Evolutionary conservation across 2,113 vertebrate genomes (phyloP).

Genomic region (Macrotis lagotis): DNA sequence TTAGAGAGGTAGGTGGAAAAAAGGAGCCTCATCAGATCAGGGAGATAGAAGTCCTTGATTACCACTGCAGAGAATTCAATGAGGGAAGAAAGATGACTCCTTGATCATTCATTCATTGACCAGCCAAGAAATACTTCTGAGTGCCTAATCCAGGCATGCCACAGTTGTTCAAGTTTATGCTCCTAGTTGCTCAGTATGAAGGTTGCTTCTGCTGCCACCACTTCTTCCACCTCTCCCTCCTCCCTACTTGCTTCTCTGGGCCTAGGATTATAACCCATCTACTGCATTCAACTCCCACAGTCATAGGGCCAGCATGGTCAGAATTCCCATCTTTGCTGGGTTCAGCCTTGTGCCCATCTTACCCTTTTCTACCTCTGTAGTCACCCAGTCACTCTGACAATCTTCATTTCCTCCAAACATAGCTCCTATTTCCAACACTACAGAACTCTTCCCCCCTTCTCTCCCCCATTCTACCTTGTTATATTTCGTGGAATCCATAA

Average conservation of each 20-base stretch:
- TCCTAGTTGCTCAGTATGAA: too few relatives aligned
- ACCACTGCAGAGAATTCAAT: neutral
- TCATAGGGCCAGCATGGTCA: neutral
- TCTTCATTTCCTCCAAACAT: neutral
- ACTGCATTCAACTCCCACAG: neutral
- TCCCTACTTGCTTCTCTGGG: neutral
- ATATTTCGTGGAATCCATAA: neutral
- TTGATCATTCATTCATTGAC: neutral
- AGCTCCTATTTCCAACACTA: neutral
- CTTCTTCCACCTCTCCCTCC: neutral
- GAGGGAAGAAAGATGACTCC: neutral
- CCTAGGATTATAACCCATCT: neutral
- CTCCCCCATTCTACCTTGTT: neutral
- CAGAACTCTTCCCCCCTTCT: neutral
- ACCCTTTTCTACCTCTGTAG: neutral
- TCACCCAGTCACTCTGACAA: neutral
- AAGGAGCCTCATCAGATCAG: neutral
- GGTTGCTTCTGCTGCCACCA: neutral
- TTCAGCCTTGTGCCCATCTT: neutral
- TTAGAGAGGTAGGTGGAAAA: neutral
- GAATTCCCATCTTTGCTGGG: neutral
- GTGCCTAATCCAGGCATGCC: neutral
- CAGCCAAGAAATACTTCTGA: too few relatives aligned
- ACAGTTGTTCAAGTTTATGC: too few relatives aligned
- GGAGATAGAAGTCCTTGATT: neutral